These are phyloP conservation scores for Drosophila colorata DNA, from an alignment of 2,888 invertebrate species.

Conservation along the genomic window DNA sequence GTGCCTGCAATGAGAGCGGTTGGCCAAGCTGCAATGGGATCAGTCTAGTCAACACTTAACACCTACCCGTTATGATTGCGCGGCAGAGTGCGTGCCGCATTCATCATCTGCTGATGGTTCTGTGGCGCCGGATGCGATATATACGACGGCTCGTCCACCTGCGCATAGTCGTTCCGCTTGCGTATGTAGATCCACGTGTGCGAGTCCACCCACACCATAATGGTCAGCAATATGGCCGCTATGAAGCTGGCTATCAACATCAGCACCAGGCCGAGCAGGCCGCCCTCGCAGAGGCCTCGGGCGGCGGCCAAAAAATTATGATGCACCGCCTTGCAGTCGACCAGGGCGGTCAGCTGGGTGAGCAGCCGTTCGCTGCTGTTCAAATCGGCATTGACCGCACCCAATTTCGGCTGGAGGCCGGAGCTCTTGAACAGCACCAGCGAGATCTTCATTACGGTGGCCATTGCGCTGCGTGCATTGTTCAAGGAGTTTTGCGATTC, in stretches of 20 bases:
- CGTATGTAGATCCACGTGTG: slow-evolving; percentile 99
- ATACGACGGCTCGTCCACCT: slow-evolving; percentile 92
- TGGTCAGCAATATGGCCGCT: slow-evolving; percentile 95
- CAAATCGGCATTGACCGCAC: slow-evolving; percentile 91
- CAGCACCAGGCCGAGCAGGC: slow-evolving; percentile 92
- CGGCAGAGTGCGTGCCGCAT: slow-evolving; percentile 86
- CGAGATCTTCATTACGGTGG: slow-evolving; percentile 85
- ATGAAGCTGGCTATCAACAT: slow-evolving; percentile 94
- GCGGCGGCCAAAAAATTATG: slow-evolving; percentile 93
- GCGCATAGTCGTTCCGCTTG: slow-evolving; percentile 92
- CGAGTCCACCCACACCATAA: slow-evolving; percentile 97
- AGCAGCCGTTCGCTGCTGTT: slow-evolving; percentile 91
- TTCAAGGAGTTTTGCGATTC: slow-evolving; percentile 90
- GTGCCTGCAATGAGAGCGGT: slow-evolving; percentile 76
- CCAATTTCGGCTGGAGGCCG: slow-evolving; percentile 90
- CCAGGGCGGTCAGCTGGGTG: slow-evolving; percentile 89
- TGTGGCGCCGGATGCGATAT: slow-evolving; percentile 85
- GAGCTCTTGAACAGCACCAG: slow-evolving; percentile 85
- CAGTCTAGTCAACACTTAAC: slow-evolving; percentile 48
- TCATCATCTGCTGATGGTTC: slow-evolving; percentile 86
- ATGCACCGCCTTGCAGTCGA: slow-evolving; percentile 94
- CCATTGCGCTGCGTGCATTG: slow-evolving; percentile 85
- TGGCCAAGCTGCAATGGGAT: slow-evolving; percentile 56
- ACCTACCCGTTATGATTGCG: slow-evolving; percentile 86
- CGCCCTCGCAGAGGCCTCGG: slow-evolving; percentile 93